phyloP scores from a whole-genome alignment of 2,888 invertebrate species.

The Strigamia transsilvanica region DNA sequence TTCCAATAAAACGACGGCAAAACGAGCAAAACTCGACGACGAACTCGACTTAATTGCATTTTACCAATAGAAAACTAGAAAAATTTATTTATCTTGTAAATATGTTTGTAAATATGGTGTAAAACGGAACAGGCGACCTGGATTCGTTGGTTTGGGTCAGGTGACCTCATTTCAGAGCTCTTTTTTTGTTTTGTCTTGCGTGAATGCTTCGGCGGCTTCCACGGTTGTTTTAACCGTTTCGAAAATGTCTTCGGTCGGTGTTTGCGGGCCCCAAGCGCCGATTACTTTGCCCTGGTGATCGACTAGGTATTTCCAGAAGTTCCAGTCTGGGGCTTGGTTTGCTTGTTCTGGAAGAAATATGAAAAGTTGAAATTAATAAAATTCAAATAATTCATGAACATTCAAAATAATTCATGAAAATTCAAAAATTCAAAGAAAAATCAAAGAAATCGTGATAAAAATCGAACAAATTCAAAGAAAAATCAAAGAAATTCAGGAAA shows the following conservation, averaged over 20 bases:
- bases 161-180: background rate
- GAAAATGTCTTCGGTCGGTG: conserved; percentile 62
- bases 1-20: background rate
- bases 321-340: conserved; percentile 65
- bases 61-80: background rate
- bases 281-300: conserved; percentile 65
- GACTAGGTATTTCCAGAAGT: conserved; percentile 68
- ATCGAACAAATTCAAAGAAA: no score
- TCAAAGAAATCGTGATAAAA: no score
- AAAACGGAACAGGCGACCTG: no score
- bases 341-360: conserved; percentile 59
- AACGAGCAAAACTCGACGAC: background rate
- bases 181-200: background rate
- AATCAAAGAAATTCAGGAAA: no score
- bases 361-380: no score
- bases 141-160: no score
- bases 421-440: no score
- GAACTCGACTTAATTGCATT: background rate
- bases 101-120: no score
- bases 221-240: conserved; percentile 59
- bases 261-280: conserved; percentile 65
- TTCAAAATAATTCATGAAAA: no score
- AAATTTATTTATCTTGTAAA: no score
- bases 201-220: conserved; percentile 56
- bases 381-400: no score